Conservation (phyloP, 2,888 invertebrate species). For the Meandrusa payeni region DNA sequence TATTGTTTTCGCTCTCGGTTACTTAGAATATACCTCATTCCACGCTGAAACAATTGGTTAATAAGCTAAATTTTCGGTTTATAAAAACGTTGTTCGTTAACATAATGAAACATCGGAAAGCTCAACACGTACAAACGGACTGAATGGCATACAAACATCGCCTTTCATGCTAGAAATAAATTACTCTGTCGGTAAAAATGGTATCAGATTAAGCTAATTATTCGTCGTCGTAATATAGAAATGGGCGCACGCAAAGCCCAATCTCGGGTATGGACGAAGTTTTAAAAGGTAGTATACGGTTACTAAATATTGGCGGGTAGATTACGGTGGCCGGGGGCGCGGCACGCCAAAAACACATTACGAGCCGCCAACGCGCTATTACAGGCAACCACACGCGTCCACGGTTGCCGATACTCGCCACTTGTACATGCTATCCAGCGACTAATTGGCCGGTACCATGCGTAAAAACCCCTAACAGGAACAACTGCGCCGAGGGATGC, state of each 20-base stretch:
- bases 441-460: constrained; percentile 72
- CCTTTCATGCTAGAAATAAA: constrained; percentile 60
- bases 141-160: constrained; percentile 44
- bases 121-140: constrained; percentile 31
- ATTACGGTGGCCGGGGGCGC: constrained; percentile 63
- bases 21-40: neutral
- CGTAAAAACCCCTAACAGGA: constrained; percentile 66
- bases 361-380: constrained; percentile 67
- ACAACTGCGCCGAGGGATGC: constrained; percentile 54
- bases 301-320: constrained; percentile 65
- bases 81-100: constrained; percentile 8
- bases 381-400: constrained; percentile 72
- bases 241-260: constrained; percentile 67
- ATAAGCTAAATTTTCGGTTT: constrained; percentile 2
- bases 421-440: constrained; percentile 68
- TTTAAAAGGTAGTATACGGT: constrained; percentile 63
- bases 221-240: constrained; percentile 62
- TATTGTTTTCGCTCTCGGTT: constrained; percentile 1
- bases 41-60: constrained; percentile 1
- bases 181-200: constrained; percentile 60
- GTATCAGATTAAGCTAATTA: constrained; percentile 70
- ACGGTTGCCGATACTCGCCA: constrained; percentile 61
- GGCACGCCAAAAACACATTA: constrained; percentile 77
- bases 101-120: constrained; percentile 27
- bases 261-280: constrained; percentile 62